phyloP scores from a whole-genome alignment of 2,797 vertebrate species.

The Trichosurus vulpecula region DNA sequence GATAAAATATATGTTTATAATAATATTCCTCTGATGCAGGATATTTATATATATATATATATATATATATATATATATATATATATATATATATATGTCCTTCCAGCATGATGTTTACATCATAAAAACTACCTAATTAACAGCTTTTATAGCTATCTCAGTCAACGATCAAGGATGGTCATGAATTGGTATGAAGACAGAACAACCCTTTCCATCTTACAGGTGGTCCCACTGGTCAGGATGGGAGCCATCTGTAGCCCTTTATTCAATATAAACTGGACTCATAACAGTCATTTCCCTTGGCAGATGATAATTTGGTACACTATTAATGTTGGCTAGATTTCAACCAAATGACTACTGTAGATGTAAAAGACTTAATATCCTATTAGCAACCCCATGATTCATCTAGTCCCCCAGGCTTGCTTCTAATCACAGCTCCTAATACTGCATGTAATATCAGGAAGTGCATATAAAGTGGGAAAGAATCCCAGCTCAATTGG shows the following conservation, averaged over 20 bases:
- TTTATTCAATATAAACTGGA: constrained; percentile 39
- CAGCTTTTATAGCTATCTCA: constrained; percentile 43
- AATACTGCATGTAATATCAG: constrained; percentile 65
- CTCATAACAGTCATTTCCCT: constrained; percentile 61
- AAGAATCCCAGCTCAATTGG: constrained; percentile 59
- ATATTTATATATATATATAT: constrained; percentile 20
- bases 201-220: constrained; percentile 39
- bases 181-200: neutral
- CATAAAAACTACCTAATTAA: constrained; percentile 48
- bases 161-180: constrained; percentile 37
- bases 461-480: constrained; percentile 70
- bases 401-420: constrained; percentile 72
- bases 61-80: too few species aligned
- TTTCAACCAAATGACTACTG: constrained; percentile 73
- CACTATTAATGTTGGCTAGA: constrained; percentile 68
- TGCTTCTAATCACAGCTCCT: constrained; percentile 70
- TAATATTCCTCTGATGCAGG: neutral
- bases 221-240: constrained; percentile 4
- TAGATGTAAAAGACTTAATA: constrained; percentile 75
- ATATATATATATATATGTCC: constrained; percentile 11
- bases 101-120: constrained; percentile 49
- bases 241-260: constrained; percentile 23
- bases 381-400: constrained; percentile 71
- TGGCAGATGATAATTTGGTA: constrained; percentile 66
- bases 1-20: neutral